These are phyloP conservation scores for Leptura quadrifasciata DNA, from an alignment of 2,888 invertebrate genomes.

Conservation along the genomic window DNA sequence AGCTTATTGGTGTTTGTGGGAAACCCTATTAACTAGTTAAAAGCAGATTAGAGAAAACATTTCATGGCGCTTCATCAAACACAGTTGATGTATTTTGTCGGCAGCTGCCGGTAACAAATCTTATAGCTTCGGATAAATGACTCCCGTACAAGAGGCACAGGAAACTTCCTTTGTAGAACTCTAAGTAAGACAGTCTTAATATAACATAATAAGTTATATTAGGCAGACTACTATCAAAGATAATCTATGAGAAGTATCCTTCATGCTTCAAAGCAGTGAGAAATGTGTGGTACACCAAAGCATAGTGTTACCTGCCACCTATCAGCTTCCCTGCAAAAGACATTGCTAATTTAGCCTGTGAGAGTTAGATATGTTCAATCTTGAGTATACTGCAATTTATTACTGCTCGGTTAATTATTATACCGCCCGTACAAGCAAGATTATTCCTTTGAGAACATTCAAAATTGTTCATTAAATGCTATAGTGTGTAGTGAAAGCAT, in stretches of 20 bases:
- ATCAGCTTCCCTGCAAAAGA: conserved; percentile 21
- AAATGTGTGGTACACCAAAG: conserved; percentile 31
- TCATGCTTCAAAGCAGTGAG: conserved; percentile 38
- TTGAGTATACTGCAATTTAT: conserved; percentile 32
- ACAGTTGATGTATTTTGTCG: conserved; percentile 24
- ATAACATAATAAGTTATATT: conserved; percentile 45
- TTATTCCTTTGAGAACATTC: conserved; percentile 58
- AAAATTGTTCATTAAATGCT: conserved; percentile 54
- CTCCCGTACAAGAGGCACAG: conserved; percentile 15
- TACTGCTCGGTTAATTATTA: conserved; percentile 52
- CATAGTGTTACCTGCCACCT: conserved; percentile 35
- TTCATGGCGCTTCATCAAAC: conserved; percentile 17
- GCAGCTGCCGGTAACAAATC: conserved; percentile 8
- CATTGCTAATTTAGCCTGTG: conserved; percentile 36
- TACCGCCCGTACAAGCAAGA: conserved; percentile 46
- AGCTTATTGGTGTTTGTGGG: conserved; percentile 1
- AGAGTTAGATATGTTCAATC: conserved; percentile 31
- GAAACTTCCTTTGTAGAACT: conserved; percentile 32
- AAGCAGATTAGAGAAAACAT: neutral
- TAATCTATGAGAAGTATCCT: conserved; percentile 42
- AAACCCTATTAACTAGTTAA: conserved; percentile 10
- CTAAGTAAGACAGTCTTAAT: conserved; percentile 37
- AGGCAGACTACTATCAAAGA: conserved; percentile 45
- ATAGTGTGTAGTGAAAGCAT: conserved; percentile 18
- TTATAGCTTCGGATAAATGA: conserved; percentile 11